Evolutionary conservation across 1,140 invertebrate genomes (phyloP).

Genomic region (Diorhabda elongata): DNA sequence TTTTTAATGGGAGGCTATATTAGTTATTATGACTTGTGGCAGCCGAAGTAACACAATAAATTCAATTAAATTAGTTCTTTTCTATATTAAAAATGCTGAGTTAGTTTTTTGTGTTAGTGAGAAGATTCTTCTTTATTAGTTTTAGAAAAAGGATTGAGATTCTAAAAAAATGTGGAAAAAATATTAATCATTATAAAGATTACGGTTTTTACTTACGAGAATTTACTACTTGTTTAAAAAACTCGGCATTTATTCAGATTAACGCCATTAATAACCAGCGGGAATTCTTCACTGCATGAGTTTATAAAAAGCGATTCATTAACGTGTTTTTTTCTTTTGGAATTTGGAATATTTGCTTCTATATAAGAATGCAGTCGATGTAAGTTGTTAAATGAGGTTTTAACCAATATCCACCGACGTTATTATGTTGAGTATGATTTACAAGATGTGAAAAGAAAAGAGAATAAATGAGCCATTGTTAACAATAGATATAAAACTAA

Average conservation of each 20-base stretch:
- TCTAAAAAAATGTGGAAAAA: slow-evolving; percentile 3
- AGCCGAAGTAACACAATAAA: neutral
- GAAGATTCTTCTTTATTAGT: neutral
- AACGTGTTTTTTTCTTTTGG: neutral
- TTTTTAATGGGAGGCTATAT: neutral
- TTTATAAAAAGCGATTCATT: neutral
- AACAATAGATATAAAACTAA: too few relatives aligned
- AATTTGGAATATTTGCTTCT: neutral
- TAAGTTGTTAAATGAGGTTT: too few relatives aligned
- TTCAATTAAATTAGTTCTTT: slow-evolving; percentile 3
- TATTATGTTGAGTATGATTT: too few relatives aligned
- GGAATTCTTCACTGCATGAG: neutral
- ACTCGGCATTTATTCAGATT: neutral
- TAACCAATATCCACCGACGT: too few relatives aligned
- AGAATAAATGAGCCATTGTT: too few relatives aligned
- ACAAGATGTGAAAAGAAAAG: too few relatives aligned
- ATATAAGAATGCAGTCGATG: neutral
- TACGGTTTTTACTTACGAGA: neutral
- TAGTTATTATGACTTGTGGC: slow-evolving; percentile 2
- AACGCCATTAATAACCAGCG: neutral
- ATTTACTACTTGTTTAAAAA: neutral
- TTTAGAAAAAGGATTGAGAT: neutral
- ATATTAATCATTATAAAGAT: slow-evolving; percentile 1
- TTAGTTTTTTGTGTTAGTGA: neutral
- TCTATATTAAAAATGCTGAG: neutral